Percentiles rank a stretch among this genome's conserved stretches.
phyloP scores from a whole-genome alignment of 2,888 invertebrate species.

The Trachelus iudaicus region DNA sequence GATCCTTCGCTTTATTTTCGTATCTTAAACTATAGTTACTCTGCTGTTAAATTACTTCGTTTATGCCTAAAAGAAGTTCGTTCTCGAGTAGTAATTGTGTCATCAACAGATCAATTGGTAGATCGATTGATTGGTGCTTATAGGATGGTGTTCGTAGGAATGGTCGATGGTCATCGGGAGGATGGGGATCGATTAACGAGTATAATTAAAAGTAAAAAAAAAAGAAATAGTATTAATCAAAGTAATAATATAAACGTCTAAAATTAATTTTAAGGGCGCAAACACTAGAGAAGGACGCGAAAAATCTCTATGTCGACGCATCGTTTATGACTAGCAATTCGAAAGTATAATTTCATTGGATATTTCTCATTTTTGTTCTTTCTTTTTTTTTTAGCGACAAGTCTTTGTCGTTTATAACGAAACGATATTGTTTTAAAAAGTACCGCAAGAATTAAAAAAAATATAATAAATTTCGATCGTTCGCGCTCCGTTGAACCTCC shows the following conservation, averaged over 20 bases:
- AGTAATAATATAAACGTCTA: slow-evolving; percentile 9
- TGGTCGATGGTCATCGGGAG: too few species aligned
- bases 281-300: slow-evolving; percentile 43
- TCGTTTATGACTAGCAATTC: slow-evolving; percentile 55
- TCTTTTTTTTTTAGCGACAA: too few species aligned
- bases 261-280: slow-evolving; percentile 23
- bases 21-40: slow-evolving; percentile 44
- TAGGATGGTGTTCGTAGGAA: too few species aligned
- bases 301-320: slow-evolving; percentile 41
- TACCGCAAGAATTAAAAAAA: too few species aligned
- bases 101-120: slow-evolving; percentile 28
- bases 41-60: slow-evolving; percentile 45
- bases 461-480: too few species aligned
- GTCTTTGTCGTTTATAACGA: too few species aligned
- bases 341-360: slow-evolving; percentile 39
- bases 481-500: too few species aligned
- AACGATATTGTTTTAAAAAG: too few species aligned
- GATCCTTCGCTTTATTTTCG: slow-evolving; percentile 36
- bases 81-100: slow-evolving; percentile 41
- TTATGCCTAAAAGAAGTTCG: slow-evolving; percentile 40
- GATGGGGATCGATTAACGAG: too few species aligned
- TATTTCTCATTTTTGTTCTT: slow-evolving; percentile 10
- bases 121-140: slow-evolving; percentile 15
- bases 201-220: slow-evolving; percentile 20
- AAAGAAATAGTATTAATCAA: slow-evolving; percentile 13